phyloP scores from a whole-genome alignment of 2,888 invertebrate species.

The Noctuana brunneofusca region DNA sequence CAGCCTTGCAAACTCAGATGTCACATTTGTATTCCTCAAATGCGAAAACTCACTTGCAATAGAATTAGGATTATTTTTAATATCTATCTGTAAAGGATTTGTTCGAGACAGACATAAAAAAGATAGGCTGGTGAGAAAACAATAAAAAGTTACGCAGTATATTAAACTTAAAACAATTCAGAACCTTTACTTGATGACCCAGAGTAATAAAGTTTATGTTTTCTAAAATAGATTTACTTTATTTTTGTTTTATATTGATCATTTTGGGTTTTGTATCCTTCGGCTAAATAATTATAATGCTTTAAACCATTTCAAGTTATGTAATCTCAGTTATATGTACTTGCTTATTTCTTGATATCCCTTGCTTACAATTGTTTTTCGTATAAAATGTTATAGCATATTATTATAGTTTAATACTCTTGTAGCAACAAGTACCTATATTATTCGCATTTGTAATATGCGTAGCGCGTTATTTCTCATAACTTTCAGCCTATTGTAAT shows the following conservation, averaged over 20 bases:
- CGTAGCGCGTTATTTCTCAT: conserved; percentile 18
- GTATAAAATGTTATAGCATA: not conserved
- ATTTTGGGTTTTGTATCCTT: not conserved
- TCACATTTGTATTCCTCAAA: conserved; percentile 51
- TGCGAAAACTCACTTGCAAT: conserved; percentile 37
- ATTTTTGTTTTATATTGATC: not conserved
- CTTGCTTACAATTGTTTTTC: too few relatives aligned
- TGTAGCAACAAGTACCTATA: conserved; percentile 3
- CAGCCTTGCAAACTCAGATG: conserved; percentile 60
- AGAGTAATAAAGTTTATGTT: not conserved
- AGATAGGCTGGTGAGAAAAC: not conserved
- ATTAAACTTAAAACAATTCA: not conserved
- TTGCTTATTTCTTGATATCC: too few relatives aligned
- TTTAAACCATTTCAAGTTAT: too few relatives aligned
- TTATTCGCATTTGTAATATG: conserved; percentile 7
- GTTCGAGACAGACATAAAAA: not conserved
- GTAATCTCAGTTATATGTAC: too few relatives aligned
- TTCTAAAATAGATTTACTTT: too few relatives aligned
- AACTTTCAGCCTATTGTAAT: conserved; percentile 25
- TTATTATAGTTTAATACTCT: not conserved
- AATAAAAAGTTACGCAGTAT: not conserved
- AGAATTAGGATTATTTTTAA: conserved; percentile 44
- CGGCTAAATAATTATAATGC: too few relatives aligned
- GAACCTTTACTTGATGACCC: not conserved
- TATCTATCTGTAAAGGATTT: conserved; percentile 34